A percentile compares a stretch with the other conserved stretches of the same genome.
Evolutionary conservation across 2,888 invertebrate species (phyloP).

Genomic region (Epinotia brunnichana): DNA sequence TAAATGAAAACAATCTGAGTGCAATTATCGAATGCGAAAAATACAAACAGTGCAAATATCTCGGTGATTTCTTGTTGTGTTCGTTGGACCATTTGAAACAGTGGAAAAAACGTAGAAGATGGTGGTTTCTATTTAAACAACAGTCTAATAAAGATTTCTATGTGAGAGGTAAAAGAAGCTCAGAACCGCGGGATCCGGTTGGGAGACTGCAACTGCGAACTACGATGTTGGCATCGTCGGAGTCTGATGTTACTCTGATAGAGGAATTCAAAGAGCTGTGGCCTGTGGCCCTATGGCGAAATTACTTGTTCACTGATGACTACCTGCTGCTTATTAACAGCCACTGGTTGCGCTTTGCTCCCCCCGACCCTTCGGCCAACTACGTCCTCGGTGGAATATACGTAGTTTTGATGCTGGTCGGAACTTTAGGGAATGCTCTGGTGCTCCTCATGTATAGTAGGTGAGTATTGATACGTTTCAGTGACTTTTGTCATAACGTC

Average conservation of each 20-base stretch:
- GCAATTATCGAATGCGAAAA: constrained; percentile 47
- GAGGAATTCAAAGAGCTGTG: constrained; percentile 67
- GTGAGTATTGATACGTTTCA: constrained; percentile 73
- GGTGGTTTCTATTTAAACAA: constrained; percentile 44
- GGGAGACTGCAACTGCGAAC: constrained; percentile 13
- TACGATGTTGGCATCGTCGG: neutral
- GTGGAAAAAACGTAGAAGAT: constrained; percentile 74
- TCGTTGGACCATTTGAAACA: constrained; percentile 66
- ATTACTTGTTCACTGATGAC: constrained; percentile 80
- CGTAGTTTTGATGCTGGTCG: constrained; percentile 84
- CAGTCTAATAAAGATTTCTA: constrained; percentile 49
- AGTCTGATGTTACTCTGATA: constrained; percentile 49
- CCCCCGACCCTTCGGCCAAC: constrained; percentile 83
- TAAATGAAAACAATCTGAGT: constrained; percentile 52
- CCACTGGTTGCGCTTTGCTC: constrained; percentile 88
- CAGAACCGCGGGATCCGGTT: constrained; percentile 36
- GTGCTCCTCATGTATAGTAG: constrained; percentile 89
- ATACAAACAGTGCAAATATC: constrained; percentile 60
- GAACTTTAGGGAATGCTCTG: constrained; percentile 86
- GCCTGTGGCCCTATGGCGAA: constrained; percentile 80
- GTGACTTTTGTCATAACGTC: neutral
- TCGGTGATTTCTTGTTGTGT: constrained; percentile 63
- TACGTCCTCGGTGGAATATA: constrained; percentile 86
- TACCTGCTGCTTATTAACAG: constrained; percentile 84
- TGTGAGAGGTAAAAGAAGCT: constrained; percentile 44